phyloP scores from a whole-genome alignment of 1,140 invertebrate species.

The Cherax destructor region DNA sequence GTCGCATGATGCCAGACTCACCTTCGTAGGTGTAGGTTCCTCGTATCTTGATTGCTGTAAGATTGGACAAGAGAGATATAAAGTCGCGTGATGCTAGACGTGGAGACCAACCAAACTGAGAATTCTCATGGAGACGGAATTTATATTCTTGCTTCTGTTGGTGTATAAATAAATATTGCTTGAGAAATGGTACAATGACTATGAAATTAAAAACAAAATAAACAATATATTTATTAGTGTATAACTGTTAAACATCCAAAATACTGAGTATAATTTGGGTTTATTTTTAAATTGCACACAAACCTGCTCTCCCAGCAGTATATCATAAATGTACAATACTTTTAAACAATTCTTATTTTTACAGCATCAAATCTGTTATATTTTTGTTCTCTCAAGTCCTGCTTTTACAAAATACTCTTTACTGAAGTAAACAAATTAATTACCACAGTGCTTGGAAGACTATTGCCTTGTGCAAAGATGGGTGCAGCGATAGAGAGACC shows the following conservation, averaged over 20 bases:
- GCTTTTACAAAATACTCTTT: neutral
- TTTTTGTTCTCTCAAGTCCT: no score
- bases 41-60: conserved; percentile 95
- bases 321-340: no score
- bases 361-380: no score
- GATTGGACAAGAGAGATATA: conserved; percentile 92
- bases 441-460: conserved; percentile 83
- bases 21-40: conserved; percentile 89
- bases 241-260: no score
- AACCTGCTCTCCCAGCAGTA: no score
- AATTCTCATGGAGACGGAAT: conserved; percentile 93
- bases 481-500: conserved; percentile 87
- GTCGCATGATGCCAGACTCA: conserved; percentile 71
- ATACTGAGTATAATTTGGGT: no score
- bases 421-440: conserved; percentile 28
- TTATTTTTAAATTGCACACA: no score
- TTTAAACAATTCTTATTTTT: no score
- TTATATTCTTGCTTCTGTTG: conserved; percentile 83
- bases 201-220: no score
- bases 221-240: no score
- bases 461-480: conserved; percentile 94
- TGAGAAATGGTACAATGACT: no score
- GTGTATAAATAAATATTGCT: neutral
- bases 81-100: conserved; percentile 89
- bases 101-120: conserved; percentile 94